phyloP scores from a whole-genome alignment of 92 coral and sea anemone genomes.

The Heteractis magnifica region DNA sequence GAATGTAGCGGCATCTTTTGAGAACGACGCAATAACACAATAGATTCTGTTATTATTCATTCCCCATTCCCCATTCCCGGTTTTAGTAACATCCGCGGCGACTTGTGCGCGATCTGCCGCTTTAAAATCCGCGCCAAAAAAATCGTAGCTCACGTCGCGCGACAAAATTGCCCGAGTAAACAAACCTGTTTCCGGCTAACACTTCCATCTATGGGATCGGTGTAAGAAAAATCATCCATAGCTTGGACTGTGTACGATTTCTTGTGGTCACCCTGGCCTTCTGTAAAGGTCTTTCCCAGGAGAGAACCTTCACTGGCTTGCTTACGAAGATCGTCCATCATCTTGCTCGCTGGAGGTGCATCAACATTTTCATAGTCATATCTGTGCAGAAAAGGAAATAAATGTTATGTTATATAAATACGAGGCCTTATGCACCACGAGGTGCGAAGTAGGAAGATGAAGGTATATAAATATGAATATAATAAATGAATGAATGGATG shows the following conservation, averaged over 20 bases:
- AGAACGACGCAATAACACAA: no score
- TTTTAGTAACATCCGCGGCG: no score
- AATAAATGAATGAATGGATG: no score
- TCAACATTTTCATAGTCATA: slow-evolving; percentile 92
- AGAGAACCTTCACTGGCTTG: slow-evolving; percentile 63
- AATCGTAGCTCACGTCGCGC: no score
- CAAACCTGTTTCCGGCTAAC: slow-evolving; percentile 72
- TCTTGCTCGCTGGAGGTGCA: slow-evolving; percentile 71
- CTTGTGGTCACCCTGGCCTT: slow-evolving; percentile 63
- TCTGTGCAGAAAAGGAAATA: slow-evolving; percentile 21
- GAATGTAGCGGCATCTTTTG: no score
- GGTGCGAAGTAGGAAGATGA: no score
- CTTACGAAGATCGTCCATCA: slow-evolving; percentile 72
- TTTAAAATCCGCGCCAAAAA: no score
- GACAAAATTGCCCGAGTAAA: not conserved
- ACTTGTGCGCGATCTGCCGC: no score
- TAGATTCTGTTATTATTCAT: no score
- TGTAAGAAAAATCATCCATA: slow-evolving; percentile 90
- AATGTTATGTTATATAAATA: not conserved
- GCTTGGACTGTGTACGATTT: slow-evolving; percentile 79
- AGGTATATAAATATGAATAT: not conserved
- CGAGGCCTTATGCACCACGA: not conserved
- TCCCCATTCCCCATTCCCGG: no score
- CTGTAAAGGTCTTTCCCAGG: slow-evolving; percentile 62
- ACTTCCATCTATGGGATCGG: slow-evolving; percentile 96